Evolutionary conservation across 2,888 invertebrate genomes (phyloP).

Genomic region (Scaptodrosophila latifasciaeformis): DNA sequence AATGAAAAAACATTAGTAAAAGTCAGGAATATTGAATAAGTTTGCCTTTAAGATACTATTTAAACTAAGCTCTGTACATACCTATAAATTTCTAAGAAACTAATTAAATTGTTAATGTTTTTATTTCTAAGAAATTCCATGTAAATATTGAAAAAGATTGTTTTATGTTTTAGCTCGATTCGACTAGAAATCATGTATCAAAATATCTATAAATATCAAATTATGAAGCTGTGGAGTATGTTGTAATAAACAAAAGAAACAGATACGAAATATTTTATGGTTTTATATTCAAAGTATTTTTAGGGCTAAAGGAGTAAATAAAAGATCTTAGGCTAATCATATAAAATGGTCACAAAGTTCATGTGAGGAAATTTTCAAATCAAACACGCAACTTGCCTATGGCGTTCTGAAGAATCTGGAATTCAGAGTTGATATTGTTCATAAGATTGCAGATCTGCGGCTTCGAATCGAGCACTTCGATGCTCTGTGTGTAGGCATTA

Average conservation of each 20-base stretch:
- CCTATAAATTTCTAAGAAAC: conserved; percentile 39
- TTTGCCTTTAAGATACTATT: no score
- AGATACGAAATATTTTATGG: conserved; percentile 12
- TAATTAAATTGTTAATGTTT: conserved; percentile 9
- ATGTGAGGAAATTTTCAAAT: no score
- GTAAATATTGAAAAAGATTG: no score
- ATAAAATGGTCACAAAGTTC: no score
- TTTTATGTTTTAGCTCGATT: no score
- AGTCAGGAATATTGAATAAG: no score
- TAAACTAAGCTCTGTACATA: conserved; percentile 42
- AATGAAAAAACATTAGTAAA: conserved; percentile 22
- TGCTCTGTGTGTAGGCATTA: conserved; percentile 95
- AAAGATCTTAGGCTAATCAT: no score
- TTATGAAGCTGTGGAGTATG: not conserved
- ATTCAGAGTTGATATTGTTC: conserved; percentile 85
- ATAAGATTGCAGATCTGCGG: conserved; percentile 90
- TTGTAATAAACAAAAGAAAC: conserved; percentile 32
- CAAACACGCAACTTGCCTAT: conserved; percentile 81
- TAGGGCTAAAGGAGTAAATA: not conserved
- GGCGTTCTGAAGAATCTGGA: conserved; percentile 85
- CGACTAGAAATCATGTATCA: no score
- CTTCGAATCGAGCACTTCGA: conserved; percentile 95
- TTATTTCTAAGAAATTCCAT: no score
- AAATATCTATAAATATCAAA: no score
- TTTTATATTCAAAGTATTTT: conserved; percentile 16